Evolutionary conservation across 1,140 invertebrate genomes (phyloP), one percentile per base, ranked within the genome.

Genomic region (Ceratina japonica): DNA sequence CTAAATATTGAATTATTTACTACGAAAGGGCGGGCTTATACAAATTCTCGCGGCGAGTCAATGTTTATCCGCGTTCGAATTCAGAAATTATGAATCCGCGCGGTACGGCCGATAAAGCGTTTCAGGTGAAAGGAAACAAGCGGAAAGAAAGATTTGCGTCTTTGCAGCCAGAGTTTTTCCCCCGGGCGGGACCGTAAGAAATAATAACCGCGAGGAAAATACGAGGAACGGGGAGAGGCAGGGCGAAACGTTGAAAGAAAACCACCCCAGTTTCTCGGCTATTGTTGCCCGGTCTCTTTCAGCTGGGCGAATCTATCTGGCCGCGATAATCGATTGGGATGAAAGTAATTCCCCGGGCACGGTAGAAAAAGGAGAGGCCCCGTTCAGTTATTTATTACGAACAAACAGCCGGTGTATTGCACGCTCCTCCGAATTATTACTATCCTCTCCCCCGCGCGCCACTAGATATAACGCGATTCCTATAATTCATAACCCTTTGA

Each of bases 161-260:
- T 27, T 20, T 20, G n/a, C 22, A 2, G 22, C 7, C 44, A 49
- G 16, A n/a, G 27, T 71, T 22, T 65, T 70, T 37, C 59, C 27
- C 66, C 27, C 44, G 7, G 22, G 8, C 44, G 10, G 20, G 18
- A 24, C 3, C 54, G 37, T 49, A 22, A 52, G 61, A 65, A 79
- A 79, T 79, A 79, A 79, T 79, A 79, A 79, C 76, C 76, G 52
- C 24, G 61, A 79, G 58, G 72, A 80, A 80, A 69, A 75, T 62
- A 69, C 31, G 58, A 69, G 27, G 27, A 13, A 37, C 24, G 27
- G 44, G 27, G 18, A n/a, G 20, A n/a, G 20, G 59, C 37, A 54
- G 49, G 20, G 31, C 27, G 27, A 65, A 49, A 22, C 56, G 65
- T 59, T 70, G 75, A 71, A 71, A 72, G 75, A 72, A n/a, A n/a